Percentiles rank a stretch among this genome's conserved stretches.
Evolutionary conservation across 2,888 invertebrate species (phyloP).

Genomic region (Brenthis daphne): DNA sequence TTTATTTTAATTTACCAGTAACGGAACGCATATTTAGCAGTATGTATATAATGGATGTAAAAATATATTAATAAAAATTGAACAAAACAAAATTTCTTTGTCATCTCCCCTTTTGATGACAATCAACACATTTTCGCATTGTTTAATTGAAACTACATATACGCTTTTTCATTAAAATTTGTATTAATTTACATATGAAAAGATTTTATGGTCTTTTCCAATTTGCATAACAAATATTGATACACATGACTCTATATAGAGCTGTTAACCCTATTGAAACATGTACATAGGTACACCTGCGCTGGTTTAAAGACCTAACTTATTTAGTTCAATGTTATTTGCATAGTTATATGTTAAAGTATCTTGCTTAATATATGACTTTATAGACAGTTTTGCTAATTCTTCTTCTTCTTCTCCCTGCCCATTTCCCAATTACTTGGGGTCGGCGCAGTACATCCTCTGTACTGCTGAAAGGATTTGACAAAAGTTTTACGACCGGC

Average conservation of each 20-base stretch:
- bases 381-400: background rate
- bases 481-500: no score
- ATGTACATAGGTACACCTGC: background rate
- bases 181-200: conserved; percentile 10
- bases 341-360: background rate
- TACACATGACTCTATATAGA: background rate
- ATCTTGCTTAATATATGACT: background rate
- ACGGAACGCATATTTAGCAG: no score
- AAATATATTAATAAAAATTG: no score
- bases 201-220: background rate
- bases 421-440: no score
- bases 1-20: no score
- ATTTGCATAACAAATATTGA: conserved; percentile 10
- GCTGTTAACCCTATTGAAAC: conserved; percentile 3
- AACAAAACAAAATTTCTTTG: background rate
- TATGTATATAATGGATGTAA: no score
- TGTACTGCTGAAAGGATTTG: no score
- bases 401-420: no score
- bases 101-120: background rate
- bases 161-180: background rate
- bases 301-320: background rate
- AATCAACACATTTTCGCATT: conserved; percentile 1
- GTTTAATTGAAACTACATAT: background rate
- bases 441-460: no score
- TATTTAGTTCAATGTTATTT: conserved; percentile 1